A percentile compares a stretch with the other conserved stretches of the same genome.
Conservation (phyloP, 2,797 vertebrate genomes). For the Eulemur rubriventer region DNA sequence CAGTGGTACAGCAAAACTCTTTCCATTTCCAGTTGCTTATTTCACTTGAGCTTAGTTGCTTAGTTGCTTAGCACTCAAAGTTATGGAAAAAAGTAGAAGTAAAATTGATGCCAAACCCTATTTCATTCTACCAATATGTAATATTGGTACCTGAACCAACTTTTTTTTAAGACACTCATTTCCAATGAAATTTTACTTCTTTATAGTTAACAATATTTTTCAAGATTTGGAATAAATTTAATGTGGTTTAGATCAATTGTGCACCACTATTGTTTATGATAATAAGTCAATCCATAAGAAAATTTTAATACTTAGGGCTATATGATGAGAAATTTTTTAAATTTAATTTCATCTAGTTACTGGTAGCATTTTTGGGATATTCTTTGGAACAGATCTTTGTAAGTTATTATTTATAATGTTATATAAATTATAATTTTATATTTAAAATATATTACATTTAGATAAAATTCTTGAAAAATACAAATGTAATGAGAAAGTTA, state of each 20-base stretch:
- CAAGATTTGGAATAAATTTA: not conserved
- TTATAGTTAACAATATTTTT: slow-evolving; percentile 34
- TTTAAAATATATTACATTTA: not conserved
- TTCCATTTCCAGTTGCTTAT: not conserved
- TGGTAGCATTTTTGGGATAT: too few species aligned
- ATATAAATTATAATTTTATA: not conserved
- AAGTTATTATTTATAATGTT: not conserved
- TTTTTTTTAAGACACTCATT: not conserved
- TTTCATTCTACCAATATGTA: not conserved
- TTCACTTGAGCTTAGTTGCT: not conserved
- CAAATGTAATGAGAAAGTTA: not conserved
- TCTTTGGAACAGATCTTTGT: not conserved
- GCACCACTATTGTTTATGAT: not conserved
- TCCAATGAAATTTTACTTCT: not conserved
- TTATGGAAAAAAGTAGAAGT: not conserved
- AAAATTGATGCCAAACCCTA: not conserved
- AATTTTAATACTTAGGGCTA: not conserved
- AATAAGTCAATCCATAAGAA: not conserved
- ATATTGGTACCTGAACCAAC: not conserved
- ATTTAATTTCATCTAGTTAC: not conserved
- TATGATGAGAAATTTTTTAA: not conserved
- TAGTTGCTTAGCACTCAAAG: not conserved
- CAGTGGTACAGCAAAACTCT: not conserved
- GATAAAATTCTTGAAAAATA: slow-evolving; percentile 9
- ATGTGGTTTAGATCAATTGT: not conserved